Percentiles rank a stretch among this genome's conserved stretches.
Conservation (phyloP, 2,113 vertebrate genomes). For the Ondatra zibethicus region DNA sequence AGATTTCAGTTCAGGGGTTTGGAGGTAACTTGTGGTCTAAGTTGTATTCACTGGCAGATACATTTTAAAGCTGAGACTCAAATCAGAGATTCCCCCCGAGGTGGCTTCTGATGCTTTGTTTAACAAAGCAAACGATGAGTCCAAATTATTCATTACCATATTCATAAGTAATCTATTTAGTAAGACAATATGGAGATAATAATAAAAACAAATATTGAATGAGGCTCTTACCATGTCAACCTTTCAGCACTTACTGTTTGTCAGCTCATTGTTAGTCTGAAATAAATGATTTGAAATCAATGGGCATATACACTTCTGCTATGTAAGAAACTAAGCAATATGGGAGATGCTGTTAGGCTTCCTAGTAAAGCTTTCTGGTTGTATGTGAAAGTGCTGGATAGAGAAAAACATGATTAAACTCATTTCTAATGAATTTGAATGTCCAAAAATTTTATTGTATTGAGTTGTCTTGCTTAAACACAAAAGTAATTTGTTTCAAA, state of each 20-base stretch:
- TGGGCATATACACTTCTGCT: constrained; percentile 1
- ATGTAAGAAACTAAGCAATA: not conserved
- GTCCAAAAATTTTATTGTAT: constrained; percentile 9
- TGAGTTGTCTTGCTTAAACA: not conserved
- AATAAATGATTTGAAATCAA: constrained; percentile 65
- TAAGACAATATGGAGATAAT: constrained; percentile 64
- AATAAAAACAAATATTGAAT: constrained; percentile 80
- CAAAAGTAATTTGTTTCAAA: not conserved
- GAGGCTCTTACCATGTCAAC: constrained; percentile 56
- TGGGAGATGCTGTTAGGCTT: constrained; percentile 10
- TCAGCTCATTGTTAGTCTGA: constrained; percentile 56
- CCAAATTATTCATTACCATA: constrained; percentile 78
- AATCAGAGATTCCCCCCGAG: constrained; percentile 59
- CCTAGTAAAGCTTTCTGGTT: not conserved
- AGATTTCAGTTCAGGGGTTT: constrained; percentile 58
- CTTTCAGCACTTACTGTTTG: constrained; percentile 19
- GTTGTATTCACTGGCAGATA: constrained; percentile 1
- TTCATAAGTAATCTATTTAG: constrained; percentile 79
- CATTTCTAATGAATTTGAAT: not conserved
- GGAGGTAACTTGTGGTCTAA: constrained; percentile 35
- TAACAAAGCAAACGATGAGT: constrained; percentile 71
- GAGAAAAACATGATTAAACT: constrained; percentile 1
- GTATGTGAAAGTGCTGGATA: not conserved
- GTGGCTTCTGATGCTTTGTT: constrained; percentile 66
- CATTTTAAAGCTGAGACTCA: constrained; percentile 53